Base-by-base conservation (phyloP, 2,797 vertebrate genomes). In the Ciconia nigra region DNA sequence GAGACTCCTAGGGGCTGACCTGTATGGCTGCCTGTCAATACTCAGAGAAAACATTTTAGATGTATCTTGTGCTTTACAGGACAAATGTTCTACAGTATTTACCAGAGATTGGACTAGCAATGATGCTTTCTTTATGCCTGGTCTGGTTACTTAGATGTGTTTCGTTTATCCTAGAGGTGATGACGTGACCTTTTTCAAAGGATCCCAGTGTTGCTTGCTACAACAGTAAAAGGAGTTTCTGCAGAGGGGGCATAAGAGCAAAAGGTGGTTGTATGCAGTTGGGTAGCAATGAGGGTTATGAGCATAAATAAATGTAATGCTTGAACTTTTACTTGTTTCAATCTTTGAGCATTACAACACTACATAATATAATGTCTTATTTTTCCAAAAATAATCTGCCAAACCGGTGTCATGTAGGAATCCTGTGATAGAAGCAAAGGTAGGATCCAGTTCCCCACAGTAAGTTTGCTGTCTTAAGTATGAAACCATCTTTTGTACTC, bases 21-120 rank as follows among this genome's bases (percentile, higher is more conserved):
- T 25, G 2, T 13, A 4, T 3, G 4, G 25, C 18, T 3, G 5
- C 54, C 35, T 1, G 0, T 24, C 22, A 52, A 73, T 15, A 74
- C 22, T 90, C 31, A 67, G 46, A 44, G 44, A 63, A 90, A 87
- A 55, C 3, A 18, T 41, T 78, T 83, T 14, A 77, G 21, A 16
- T 29, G 9, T 25, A 3, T 29, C 37, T 72, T 49, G 24, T 17
- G 47, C 39, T 67, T 77, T 67, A 67, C 66, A 67, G n/a, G n/a
- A 21, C 41, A 71, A 46, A 55, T 46, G 35, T 25, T 85, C 33
- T 46, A 41, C 37, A 55, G 25, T 66, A 46, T 81, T 76, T 65
- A 49, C 62, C 44, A 59, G 67, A 61, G 31, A 49, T 1, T 42
- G 31, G 33, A 46, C 29, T 59, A 37, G 11, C 25, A 61, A 33